Percentiles rank a stretch among this genome's conserved stretches.
phyloP scores from a whole-genome alignment of 2,888 invertebrate species.

The Thereva nobilitata region DNA sequence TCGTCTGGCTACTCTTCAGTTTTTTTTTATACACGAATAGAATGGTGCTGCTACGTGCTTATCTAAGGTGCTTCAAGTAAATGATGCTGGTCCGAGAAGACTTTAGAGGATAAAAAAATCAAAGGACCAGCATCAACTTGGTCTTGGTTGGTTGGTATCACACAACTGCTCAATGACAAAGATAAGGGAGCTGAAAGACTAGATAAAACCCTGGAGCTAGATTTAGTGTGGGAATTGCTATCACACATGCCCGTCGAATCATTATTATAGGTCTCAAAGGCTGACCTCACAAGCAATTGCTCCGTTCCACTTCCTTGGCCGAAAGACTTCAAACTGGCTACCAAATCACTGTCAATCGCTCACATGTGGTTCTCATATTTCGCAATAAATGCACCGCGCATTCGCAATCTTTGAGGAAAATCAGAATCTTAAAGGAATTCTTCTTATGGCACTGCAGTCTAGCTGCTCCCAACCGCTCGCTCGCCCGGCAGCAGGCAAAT shows the following conservation, averaged over 20 bases:
- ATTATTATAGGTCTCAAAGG: background rate
- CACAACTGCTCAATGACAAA: background rate
- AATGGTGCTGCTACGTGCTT: constrained; percentile 1
- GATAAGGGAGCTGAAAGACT: background rate
- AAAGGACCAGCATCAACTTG: too few relatives aligned
- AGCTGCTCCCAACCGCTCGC: background rate
- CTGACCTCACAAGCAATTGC: background rate
- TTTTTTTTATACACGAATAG: too few relatives aligned
- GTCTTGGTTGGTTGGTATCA: background rate
- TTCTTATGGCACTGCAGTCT: background rate
- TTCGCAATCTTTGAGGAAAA: constrained; percentile 20
- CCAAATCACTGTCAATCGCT: constrained; percentile 31
- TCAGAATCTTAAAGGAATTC: constrained; percentile 21
- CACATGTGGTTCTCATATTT: constrained; percentile 32
- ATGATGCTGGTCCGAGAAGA: constrained; percentile 11
- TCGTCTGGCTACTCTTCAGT: background rate
- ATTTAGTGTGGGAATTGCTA: constrained; percentile 25
- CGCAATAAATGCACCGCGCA: constrained; percentile 18
- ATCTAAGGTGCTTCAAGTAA: constrained; percentile 13
- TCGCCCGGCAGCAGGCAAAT: constrained; percentile 1
- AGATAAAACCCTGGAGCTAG: constrained; percentile 6
- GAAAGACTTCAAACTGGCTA: background rate
- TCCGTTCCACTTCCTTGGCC: constrained; percentile 6
- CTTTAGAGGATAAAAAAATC: background rate
- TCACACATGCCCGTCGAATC: background rate